These are phyloP conservation scores for Lycodopsis pacificus DNA, from an alignment of 2,797 vertebrate genomes.

Conservation along the genomic window DNA sequence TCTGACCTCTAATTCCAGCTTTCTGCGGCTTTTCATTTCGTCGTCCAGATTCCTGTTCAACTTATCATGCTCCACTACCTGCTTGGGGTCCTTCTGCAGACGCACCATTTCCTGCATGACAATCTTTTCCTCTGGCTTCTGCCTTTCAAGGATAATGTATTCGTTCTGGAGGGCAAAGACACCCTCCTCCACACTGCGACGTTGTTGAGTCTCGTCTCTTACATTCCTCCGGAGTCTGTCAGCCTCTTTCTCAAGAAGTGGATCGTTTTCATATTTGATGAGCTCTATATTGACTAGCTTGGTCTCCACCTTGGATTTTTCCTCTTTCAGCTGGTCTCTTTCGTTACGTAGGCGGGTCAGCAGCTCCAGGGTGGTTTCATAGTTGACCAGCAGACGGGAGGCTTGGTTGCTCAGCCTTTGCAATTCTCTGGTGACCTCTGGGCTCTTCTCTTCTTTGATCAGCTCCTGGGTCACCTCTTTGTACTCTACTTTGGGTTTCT, in stretches of 20 bases:
- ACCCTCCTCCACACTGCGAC: conserved; percentile 87
- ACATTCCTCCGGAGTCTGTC: conserved; percentile 89
- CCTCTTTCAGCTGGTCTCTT: conserved; percentile 88
- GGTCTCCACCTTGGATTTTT: conserved; percentile 92
- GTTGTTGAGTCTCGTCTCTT: conserved; percentile 86
- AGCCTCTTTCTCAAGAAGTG: conserved; percentile 92
- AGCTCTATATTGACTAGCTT: conserved; percentile 90
- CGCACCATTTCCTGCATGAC: conserved; percentile 88
- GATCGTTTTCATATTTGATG: conserved; percentile 92
- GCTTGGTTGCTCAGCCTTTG: conserved; percentile 90
- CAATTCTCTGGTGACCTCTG: conserved; percentile 91
- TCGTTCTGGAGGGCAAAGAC: conserved; percentile 92
- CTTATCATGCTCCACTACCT: conserved; percentile 87
- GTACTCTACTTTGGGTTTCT: conserved; percentile 92
- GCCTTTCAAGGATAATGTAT: conserved; percentile 89
- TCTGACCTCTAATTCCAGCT: conserved; percentile 90
- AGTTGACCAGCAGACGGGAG: conserved; percentile 85
- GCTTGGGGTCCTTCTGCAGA: conserved; percentile 91
- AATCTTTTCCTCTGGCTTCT: conserved; percentile 92
- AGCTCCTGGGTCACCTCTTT: conserved; percentile 92
- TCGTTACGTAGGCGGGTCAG: conserved; percentile 88
- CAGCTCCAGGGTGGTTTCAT: conserved; percentile 84
- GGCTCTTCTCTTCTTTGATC: conserved; percentile 92
- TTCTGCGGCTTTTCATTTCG: conserved; percentile 86
- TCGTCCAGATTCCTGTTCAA: conserved; percentile 89